Percentiles rank a stretch among this genome's conserved stretches.
Conservation (phyloP, 2,797 vertebrate genomes). For the Bryconaethiops microstoma region DNA sequence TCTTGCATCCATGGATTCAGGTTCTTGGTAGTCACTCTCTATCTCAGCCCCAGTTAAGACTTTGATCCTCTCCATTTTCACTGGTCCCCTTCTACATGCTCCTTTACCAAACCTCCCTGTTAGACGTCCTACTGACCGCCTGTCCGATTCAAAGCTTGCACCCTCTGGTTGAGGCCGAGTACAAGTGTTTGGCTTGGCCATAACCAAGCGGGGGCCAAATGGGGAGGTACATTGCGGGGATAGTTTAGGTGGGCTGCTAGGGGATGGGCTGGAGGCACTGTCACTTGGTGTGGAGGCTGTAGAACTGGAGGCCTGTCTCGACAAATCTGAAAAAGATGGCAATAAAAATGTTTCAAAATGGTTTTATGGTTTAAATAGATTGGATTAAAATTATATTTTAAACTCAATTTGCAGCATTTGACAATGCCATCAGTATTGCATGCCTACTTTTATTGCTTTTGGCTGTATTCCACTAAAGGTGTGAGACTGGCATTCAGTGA, state of each 20-base stretch:
- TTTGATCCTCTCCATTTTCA: conserved; percentile 80
- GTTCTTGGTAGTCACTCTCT: conserved; percentile 81
- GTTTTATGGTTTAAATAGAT: background rate
- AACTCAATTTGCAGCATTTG: too few species aligned
- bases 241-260: conserved; percentile 79
- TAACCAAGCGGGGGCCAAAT: conserved; percentile 77
- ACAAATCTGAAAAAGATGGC: conserved; percentile 73
- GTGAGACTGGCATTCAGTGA: background rate
- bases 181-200: conserved; percentile 71
- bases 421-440: too few species aligned
- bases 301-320: conserved; percentile 79
- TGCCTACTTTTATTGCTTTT: too few species aligned
- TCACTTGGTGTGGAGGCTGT: conserved; percentile 81
- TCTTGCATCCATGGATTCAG: conserved; percentile 82
- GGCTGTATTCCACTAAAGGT: background rate
- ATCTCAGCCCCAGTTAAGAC: conserved; percentile 78
- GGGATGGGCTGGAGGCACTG: conserved; percentile 78
- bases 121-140: conserved; percentile 63
- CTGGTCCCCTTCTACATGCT: conserved; percentile 75
- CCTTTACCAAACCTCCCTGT: conserved; percentile 77
- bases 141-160: conserved; percentile 80
- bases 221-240: conserved; percentile 74
- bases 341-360: background rate
- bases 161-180: conserved; percentile 92
- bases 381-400: too few species aligned